Evolutionary conservation across 2,888 invertebrate genomes (phyloP), one percentile per base, ranked within the genome.

Genomic region (Blomia tropicalis): DNA sequence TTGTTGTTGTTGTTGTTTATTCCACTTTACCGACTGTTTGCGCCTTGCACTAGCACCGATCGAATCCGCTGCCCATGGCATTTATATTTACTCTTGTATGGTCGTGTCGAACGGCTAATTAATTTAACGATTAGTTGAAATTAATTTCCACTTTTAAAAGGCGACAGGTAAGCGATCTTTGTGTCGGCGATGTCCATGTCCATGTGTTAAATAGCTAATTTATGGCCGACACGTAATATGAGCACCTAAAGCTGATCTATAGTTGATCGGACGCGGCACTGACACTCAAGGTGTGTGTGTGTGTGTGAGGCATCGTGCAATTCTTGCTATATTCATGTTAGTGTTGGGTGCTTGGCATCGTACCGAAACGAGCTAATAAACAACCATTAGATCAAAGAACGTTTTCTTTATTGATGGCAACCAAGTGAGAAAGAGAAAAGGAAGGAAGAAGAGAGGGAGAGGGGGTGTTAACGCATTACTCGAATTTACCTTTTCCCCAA

Each of bases 171-270:
- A n/a, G n/a, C n/a, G n/a, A n/a, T n/a, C n/a, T n/a, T n/a, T n/a
- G n/a, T n/a, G n/a, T n/a, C n/a, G n/a, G n/a, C n/a, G n/a, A n/a
- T n/a, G n/a, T n/a, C n/a, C 27, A 25, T 47, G 51, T n/a, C 51
- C 23, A 47, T 47, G 51, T 47, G 51, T 47, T 47, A 47, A 47
- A 47, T 47, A 47, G 51, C 51, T 47, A 47, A 47, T 47, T 47
- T 47, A 47, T 47, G 22, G n/a, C 51, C 51, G 27, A n/a, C 51
- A 7, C 51, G 51, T 47, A 47, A 47, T 47, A n/a, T 47, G 51
- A 47, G 51, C 51, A 47, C 51, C 51, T 47, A 47, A 47, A 14
- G 51, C 51, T 47, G 11, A 7, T 47, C 51, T 19, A 47, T 41
- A 41, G 41, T n/a, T n/a, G n/a, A n/a, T n/a, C n/a, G n/a, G n/a